Evolutionary conservation across 2,113 vertebrate genomes (phyloP), one percentile per base, ranked within the genome.

Genomic region (Gallinago undulata): DNA sequence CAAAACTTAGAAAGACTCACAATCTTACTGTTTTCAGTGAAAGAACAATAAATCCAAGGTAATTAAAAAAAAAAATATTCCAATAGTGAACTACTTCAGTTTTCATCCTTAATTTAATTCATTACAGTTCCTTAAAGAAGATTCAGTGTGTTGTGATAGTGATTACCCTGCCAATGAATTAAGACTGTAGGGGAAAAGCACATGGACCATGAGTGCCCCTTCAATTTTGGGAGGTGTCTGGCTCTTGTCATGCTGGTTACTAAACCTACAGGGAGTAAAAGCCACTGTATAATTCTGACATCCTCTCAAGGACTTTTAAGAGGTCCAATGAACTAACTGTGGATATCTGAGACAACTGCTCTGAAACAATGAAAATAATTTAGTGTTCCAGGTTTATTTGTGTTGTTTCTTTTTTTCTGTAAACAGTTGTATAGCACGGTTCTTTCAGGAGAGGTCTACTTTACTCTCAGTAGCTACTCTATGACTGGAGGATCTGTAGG

Each of bases 391-490:
- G 19, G 31, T 73, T 92, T 75, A n/a, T 76, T 51, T 7, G 10
- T 24, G 31, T 21, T 28, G 9, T 51, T 51, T 25, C 41, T 22
- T n/a, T 43, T n/a, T 28, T 72, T 51, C 53, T 72, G 33, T 70
- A 50, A 80, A 55, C 12, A 28, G 8, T 50, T 73, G 37, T 50
- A 41, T 24, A 33, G 17, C 22, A 15, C 6, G 1, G 5, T 23
- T 59, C 22, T 78, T 72, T 23, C 15, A 41, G 41, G 23, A 13
- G 27, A 60, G 2, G 1, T 70, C 35, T 84, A 9, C 23, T 82
- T 48, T 67, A n/a, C 1, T 3, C 27, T 69, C 0, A 0, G 6
- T 47, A 51, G 39, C 41, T 73, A 6, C n/a, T 66, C n/a, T 13
- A 5, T 41, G 50, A 30, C 53, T 68, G n/a, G 27, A 72, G 30